phyloP scores from a whole-genome alignment of 1,140 invertebrate species.

The Tribolium castaneum region DNA sequence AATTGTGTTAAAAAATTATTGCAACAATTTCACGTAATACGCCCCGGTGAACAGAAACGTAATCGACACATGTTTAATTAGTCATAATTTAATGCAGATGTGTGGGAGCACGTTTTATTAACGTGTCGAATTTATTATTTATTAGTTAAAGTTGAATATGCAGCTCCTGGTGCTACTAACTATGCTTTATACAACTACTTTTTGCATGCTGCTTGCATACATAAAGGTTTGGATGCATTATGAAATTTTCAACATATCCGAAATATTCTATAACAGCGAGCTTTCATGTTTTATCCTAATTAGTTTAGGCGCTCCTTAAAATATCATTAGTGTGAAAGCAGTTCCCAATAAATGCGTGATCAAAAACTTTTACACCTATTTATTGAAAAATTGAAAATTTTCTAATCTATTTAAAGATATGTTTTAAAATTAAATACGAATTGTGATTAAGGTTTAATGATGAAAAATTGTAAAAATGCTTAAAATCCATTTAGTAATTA shows the following conservation, averaged over 20 bases:
- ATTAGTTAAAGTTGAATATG: neutral
- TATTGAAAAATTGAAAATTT: too few relatives aligned
- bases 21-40: neutral
- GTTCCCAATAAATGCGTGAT: neutral
- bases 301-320: conserved; percentile 11
- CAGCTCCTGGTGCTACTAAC: neutral
- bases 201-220: too few relatives aligned
- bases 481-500: neutral
- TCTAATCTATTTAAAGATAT: too few relatives aligned
- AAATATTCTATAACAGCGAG: neutral
- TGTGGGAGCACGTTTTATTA: neutral
- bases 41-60: neutral
- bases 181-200: too few relatives aligned
- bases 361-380: too few relatives aligned
- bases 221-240: neutral
- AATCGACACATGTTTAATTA: neutral
- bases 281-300: conserved; percentile 6
- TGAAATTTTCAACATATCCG: neutral
- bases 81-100: neutral
- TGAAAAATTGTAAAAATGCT: neutral
- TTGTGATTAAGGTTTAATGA: too few relatives aligned
- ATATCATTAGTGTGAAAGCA: neutral
- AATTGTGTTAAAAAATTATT: neutral
- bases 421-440: too few relatives aligned
- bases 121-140: neutral